A percentile compares a stretch with the other conserved stretches of the same genome.
phyloP scores from a whole-genome alignment of 2,113 vertebrate genomes.

The Amphiprion ocellaris region DNA sequence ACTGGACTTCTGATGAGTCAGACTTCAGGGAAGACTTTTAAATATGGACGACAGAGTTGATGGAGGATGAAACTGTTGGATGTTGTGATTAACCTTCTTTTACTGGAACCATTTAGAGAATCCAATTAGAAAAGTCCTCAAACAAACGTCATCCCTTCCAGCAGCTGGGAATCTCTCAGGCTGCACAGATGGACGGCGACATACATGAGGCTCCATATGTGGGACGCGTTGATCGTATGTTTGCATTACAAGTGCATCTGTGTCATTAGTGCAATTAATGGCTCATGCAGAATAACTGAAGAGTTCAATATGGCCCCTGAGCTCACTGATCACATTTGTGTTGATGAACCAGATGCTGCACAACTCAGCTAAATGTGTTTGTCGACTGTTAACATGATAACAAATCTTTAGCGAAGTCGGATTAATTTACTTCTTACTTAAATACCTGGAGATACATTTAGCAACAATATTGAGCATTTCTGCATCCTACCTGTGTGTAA shows the following conservation, averaged over 20 bases:
- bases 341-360: conserved; percentile 63
- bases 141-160: conserved; percentile 22
- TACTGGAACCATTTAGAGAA: conserved; percentile 19
- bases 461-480: neutral
- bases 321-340: conserved; percentile 50
- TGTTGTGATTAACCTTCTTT: neutral
- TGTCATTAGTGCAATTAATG: conserved; percentile 54
- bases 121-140: conserved; percentile 1
- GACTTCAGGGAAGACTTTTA: neutral
- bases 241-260: conserved; percentile 18
- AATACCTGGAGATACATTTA: rapidly evolving
- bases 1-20: too few relatives aligned
- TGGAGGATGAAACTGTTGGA: neutral
- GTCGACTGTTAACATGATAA: conserved; percentile 43
- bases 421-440: conserved; percentile 13
- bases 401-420: conserved; percentile 5
- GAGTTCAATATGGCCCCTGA: conserved; percentile 31
- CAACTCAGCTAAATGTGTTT: conserved; percentile 33
- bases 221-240: neutral
- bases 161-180: conserved; percentile 13
- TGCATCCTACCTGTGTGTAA: neutral
- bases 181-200: conserved; percentile 28
- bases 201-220: conserved; percentile 34
- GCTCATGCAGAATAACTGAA: conserved; percentile 24
- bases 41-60: neutral